Base-by-base conservation (phyloP, 2,113 vertebrate genomes). In the Calyptomena viridis region DNA sequence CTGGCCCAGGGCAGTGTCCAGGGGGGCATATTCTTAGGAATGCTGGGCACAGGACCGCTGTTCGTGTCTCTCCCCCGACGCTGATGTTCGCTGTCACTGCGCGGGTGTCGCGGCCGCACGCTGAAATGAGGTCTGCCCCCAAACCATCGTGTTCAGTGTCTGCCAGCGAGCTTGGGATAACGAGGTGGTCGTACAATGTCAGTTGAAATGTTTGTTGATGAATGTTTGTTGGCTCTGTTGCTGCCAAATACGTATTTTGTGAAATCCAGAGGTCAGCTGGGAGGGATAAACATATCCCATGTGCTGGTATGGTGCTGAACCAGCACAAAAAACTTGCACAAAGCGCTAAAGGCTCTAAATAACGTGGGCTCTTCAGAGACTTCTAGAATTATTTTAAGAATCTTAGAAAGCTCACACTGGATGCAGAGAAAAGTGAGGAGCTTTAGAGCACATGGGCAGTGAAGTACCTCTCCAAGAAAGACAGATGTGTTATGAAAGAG, bases 31-130 rank as follows among this genome's bases (percentile, higher is more conserved):
- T 42, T 17, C 11, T 18, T 2, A 1, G 73, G 72, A 39, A 42
- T 9, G 3, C 13, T 2, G 39, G 42, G 19, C 22, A 6, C 55
- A 8, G 46, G 21, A 8, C 19, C 9, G 3, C n/a, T 7, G 8
- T 19, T 0, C 4, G 0, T 9, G 14, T 28, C 6, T 58, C 3
- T 58, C 33, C 22, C 13, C 5, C 22, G 21, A 2, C 4, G 0
- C 23, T 15, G 21, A 5, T 3, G 3, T 30, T 39, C 9, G 11
- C 40, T 60, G 72, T 21, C 47, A 1, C 39, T 16, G 13, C 44
- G 53, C 21, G 15, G 37, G 12, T 39, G 50, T 33, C 80, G 58
- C 44, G 60, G 24, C 19, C 39, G 33, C 27, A 0, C 3, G 2
- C 39, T 56, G 8, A 30, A 28, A 6, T 3, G 28, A 50, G 40